A percentile compares a stretch with the other conserved stretches of the same genome.
These are phyloP conservation scores for Onychostruthus taczanowskii DNA, from an alignment of 2,113 vertebrate genomes.

Conservation along the genomic window DNA sequence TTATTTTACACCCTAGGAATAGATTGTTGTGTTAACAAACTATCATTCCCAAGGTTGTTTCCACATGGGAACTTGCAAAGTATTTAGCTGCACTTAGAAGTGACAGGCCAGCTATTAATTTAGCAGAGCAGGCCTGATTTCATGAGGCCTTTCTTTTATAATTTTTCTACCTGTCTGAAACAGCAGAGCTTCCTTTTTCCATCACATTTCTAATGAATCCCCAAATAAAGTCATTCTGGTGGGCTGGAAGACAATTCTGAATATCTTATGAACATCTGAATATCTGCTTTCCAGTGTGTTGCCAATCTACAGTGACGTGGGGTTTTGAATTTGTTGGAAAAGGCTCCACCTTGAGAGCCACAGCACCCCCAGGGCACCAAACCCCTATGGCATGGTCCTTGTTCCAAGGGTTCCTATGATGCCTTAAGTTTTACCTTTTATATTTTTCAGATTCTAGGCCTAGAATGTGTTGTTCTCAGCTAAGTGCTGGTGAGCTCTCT, in stretches of 20 bases:
- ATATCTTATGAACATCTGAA: neutral
- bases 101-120: neutral
- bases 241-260: fast-evolving
- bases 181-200: neutral
- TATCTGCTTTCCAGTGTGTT: neutral
- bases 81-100: neutral
- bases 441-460: neutral
- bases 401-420: neutral
- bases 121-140: neutral
- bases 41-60: neutral
- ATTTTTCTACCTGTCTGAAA: neutral
- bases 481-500: neutral
- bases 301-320: fast-evolving
- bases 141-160: neutral
- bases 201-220: neutral
- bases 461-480: neutral
- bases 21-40: neutral
- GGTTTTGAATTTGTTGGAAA: neutral
- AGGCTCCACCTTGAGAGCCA: too few relatives aligned
- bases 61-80: neutral
- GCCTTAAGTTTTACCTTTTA: neutral
- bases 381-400: fast-evolving
- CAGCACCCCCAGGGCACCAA: too few relatives aligned
- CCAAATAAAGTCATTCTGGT: neutral
- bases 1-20: neutral